Evolutionary conservation across 2,113 vertebrate genomes (phyloP), one percentile per base, ranked within the genome.

Genomic region (Campylomormyrus tamandua): DNA sequence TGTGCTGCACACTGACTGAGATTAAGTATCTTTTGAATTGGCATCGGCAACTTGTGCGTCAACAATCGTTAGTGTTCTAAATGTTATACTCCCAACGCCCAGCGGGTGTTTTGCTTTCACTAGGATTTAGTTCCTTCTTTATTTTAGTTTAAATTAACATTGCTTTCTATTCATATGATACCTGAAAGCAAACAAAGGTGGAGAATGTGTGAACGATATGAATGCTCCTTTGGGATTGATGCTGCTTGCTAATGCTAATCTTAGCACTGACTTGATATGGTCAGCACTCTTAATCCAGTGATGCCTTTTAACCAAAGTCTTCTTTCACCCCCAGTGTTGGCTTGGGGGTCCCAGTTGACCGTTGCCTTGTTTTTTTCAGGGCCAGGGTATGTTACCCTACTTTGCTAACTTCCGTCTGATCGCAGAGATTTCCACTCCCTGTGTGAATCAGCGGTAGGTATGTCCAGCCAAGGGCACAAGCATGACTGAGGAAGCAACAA

Each of bases 371-470:
- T 91, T 94, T 58, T 91, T 94, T 62, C 94, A 99, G 98, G 95
- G 91, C 77, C 89, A 95, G 92, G 97, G 97, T 95, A 93, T 97
- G 92, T 96, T 99, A 96, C 96, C 94, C 92, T 99, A 98, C 94
- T 93, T 99, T 95, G 98, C 97, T 92, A 99, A 99, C 96, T 98
- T 98, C 94, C 98, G 98, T 91, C 97, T 99, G 92, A 96, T 99
- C 87, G 98, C 98, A 80, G 98, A 99, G 94, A 97, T 99, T 93
- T 99, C 98, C 92, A 99, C 98, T 91, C 98, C 98, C 35, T 99
- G 98, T 93, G 98, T 99, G 93, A 99, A 99, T 94, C 98, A 99
- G 96, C 96, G 98, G 98, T 99, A 97, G 90, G 98, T 97, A 89
- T 80, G 0, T 58, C 70, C 70, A 17, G 70, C 70, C 11, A 35